Conservation (phyloP, 2,113 vertebrate species). For the Zootoca vivipara region DNA sequence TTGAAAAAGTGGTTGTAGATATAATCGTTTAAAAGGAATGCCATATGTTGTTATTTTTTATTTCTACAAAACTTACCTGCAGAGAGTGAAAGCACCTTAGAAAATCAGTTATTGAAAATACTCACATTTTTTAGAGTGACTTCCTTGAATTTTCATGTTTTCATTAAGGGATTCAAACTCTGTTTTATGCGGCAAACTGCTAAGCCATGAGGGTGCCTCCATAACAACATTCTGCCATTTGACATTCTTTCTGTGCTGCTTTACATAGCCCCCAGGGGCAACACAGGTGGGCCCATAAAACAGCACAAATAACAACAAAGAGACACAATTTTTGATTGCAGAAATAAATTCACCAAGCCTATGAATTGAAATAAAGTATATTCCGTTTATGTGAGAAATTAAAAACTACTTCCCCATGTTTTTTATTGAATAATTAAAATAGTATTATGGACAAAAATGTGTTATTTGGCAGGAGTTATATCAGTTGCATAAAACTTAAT, state of each 20-base stretch:
- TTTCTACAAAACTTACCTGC: background rate
- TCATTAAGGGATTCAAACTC: constrained; percentile 21
- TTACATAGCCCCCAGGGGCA: constrained; percentile 12
- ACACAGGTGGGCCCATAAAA: constrained; percentile 9
- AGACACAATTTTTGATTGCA: background rate
- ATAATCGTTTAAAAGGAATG: background rate
- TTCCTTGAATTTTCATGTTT: background rate
- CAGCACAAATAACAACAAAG: constrained; percentile 40
- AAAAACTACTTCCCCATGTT: background rate
- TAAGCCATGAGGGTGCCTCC: background rate
- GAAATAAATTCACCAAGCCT: background rate
- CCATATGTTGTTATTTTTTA: background rate
- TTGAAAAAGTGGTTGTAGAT: background rate
- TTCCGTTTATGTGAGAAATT: constrained; percentile 31
- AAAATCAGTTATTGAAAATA: background rate
- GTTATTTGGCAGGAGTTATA: background rate
- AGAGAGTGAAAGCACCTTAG: background rate
- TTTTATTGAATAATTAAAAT: constrained; percentile 6
- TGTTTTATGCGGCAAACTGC: background rate
- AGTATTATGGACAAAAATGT: constrained; percentile 8
- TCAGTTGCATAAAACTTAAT: constrained; percentile 9
- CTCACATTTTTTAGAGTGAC: background rate
- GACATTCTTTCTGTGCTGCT: constrained; percentile 9
- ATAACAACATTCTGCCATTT: background rate
- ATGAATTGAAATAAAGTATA: background rate